Conservation (phyloP, 2,113 vertebrate species). For the Entelurus aequoreus region DNA sequence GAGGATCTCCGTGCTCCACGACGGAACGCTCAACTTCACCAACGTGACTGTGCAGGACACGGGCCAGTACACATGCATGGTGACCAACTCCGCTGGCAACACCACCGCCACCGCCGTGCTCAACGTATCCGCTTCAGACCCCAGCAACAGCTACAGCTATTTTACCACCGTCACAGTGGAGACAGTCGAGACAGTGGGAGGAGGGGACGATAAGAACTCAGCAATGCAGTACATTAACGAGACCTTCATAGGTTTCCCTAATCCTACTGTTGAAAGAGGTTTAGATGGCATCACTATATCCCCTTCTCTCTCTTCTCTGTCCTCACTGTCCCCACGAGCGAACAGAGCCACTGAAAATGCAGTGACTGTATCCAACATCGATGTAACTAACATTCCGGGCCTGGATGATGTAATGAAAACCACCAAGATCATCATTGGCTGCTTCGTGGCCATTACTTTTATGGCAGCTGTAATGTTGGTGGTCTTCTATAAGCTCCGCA, state of each 20-base stretch:
- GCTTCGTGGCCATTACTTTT: conserved; percentile 93
- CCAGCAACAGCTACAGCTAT: conserved; percentile 82
- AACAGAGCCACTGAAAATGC: conserved; percentile 75
- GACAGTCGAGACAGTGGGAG: conserved; percentile 75
- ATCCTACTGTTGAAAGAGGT: conserved; percentile 71
- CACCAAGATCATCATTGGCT: conserved; percentile 93
- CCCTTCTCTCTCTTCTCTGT: conserved; percentile 72
- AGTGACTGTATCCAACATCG: conserved; percentile 84
- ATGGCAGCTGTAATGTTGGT: conserved; percentile 95
- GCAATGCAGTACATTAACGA: conserved; percentile 74
- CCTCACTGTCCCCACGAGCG: conserved; percentile 76
- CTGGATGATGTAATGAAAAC: conserved; percentile 93
- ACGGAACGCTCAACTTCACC: conserved; percentile 94
- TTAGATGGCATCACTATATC: conserved; percentile 60
- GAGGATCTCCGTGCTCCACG: conserved; percentile 90
- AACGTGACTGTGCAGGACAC: conserved; percentile 98
- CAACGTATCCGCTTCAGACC: conserved; percentile 82
- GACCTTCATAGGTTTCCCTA: conserved; percentile 75
- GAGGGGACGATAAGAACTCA: conserved; percentile 63
- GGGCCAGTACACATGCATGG: conserved; percentile 96
- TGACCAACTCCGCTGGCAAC: conserved; percentile 95
- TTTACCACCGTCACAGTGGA: conserved; percentile 95
- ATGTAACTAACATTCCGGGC: conserved; percentile 81
- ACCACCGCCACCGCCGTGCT: conserved; percentile 91
- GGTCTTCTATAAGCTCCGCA: conserved; percentile 91